phyloP scores from a whole-genome alignment of 2,888 invertebrate species.

The Eudasyphora cyanicolor region DNA sequence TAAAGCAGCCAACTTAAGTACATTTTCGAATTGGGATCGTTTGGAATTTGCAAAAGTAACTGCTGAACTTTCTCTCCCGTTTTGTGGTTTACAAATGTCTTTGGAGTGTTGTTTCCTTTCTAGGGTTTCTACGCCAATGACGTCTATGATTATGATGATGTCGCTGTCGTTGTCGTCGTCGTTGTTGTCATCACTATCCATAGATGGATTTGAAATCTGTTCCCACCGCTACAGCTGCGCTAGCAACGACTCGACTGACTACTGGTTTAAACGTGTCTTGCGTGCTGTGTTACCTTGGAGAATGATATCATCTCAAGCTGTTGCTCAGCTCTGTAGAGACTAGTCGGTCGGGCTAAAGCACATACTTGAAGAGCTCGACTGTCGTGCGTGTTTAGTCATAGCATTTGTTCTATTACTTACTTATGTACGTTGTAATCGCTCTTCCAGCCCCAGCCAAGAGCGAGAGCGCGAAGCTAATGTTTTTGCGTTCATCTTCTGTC shows the following conservation, averaged over 20 bases:
- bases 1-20: neutral
- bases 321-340: constrained; percentile 16
- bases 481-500: neutral
- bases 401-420: constrained; percentile 29
- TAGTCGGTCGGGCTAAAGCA: neutral
- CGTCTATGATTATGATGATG: neutral
- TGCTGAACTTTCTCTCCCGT: neutral
- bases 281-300: constrained; percentile 57
- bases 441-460: too few species aligned
- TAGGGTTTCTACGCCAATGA: constrained; percentile 5
- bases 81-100: constrained; percentile 18
- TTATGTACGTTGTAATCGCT: constrained; percentile 11
- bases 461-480: neutral
- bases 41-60: constrained; percentile 8
- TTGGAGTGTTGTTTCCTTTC: constrained; percentile 9
- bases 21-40: neutral
- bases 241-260: neutral
- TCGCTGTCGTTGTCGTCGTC: constrained; percentile 10
- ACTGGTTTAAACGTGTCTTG: constrained; percentile 20
- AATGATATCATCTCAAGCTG: constrained; percentile 74
- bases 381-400: constrained; percentile 49
- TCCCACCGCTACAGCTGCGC: neutral
- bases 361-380: constrained; percentile 25
- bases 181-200: constrained; percentile 1
- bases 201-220: constrained; percentile 33